phyloP scores from a whole-genome alignment of 2,113 vertebrate genomes.

The Camarhynchus parvulus region DNA sequence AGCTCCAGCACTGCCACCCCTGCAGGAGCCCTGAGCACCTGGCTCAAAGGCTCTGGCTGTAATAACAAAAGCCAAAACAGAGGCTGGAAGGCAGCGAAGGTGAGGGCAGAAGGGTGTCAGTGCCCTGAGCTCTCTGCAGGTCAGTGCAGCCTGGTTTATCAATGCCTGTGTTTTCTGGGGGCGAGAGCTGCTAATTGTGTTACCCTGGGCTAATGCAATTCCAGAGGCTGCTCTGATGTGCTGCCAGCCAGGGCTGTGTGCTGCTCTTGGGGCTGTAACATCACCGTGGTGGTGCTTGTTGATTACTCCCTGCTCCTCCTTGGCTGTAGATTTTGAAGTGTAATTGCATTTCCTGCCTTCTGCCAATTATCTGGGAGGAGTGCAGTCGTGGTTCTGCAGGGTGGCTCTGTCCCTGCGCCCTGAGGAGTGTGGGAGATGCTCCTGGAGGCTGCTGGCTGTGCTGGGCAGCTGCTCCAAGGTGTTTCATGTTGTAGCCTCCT shows the following conservation, averaged over 20 bases:
- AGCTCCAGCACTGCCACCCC: accelerated
- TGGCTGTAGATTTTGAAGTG: background rate
- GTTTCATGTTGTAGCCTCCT: background rate
- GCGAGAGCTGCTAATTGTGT: background rate
- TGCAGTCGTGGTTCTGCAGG: background rate
- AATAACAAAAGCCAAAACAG: background rate
- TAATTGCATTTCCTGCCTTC: background rate
- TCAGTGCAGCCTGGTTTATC: background rate
- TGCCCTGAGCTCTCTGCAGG: background rate
- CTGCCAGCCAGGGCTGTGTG: background rate
- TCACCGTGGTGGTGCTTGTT: background rate
- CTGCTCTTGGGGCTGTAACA: background rate
- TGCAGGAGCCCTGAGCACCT: accelerated
- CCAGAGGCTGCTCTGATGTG: background rate
- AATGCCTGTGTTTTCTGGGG: background rate
- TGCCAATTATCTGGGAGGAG: background rate
- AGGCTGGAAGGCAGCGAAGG: background rate
- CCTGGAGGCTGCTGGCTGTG: background rate
- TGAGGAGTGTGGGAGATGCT: accelerated
- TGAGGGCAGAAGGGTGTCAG: background rate
- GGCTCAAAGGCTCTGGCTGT: background rate
- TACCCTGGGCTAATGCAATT: background rate
- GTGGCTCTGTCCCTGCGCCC: background rate
- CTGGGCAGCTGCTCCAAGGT: background rate
- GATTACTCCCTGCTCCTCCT: background rate